Percentiles rank a stretch among this genome's conserved stretches.
Evolutionary conservation across 2,113 vertebrate genomes (phyloP).

Genomic region (Paradisaea rubra): DNA sequence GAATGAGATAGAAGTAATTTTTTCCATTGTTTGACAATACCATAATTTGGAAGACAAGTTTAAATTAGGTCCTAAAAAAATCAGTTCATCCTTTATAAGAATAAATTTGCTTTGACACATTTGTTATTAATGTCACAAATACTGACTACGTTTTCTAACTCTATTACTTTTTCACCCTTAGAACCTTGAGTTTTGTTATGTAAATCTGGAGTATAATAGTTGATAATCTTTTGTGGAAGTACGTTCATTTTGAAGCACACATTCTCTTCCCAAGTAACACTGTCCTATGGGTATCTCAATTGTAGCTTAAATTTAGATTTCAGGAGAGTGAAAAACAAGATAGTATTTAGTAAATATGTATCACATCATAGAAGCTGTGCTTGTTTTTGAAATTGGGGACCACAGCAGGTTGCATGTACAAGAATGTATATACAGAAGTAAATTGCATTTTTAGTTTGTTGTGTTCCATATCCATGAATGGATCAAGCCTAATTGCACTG

Average conservation of each 20-base stretch:
- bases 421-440: not conserved
- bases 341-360: not conserved
- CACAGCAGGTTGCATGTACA: not conserved
- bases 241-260: not conserved
- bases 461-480: not conserved
- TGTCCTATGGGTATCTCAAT: not conserved
- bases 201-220: not conserved
- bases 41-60: not conserved
- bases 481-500: not conserved
- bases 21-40: not conserved
- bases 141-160: not conserved
- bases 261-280: not conserved
- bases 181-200: not conserved
- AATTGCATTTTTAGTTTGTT: not conserved
- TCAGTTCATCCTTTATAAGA: not conserved
- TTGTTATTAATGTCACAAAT: not conserved
- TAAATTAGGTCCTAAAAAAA: not conserved
- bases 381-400: not conserved
- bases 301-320: not conserved
- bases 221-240: not conserved
- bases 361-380: not conserved
- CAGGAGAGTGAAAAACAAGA: not conserved
- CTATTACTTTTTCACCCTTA: not conserved
- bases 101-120: not conserved
- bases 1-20: not conserved